Evolutionary conservation across 2,888 invertebrate genomes (phyloP).

Genomic region (Glaucopsyche alexis): DNA sequence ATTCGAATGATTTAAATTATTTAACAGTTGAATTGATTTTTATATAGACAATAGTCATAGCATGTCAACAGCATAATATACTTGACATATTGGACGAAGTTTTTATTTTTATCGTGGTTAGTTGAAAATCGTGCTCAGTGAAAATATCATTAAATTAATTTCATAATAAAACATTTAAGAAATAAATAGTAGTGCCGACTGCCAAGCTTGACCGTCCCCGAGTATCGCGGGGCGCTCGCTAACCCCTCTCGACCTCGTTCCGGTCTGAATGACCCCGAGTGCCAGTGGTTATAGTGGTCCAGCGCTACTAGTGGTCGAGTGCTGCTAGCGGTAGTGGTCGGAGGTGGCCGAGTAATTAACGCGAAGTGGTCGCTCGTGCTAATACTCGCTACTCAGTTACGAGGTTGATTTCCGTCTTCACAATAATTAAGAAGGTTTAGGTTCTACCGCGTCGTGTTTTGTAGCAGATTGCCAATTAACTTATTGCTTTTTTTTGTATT

Average conservation of each 20-base stretch:
- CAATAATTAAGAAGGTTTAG: background rate
- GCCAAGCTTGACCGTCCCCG: background rate
- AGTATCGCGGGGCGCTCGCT: background rate
- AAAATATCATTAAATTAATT: background rate
- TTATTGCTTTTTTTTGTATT: background rate
- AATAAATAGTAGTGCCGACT: background rate
- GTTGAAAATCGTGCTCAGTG: background rate
- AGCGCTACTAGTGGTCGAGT: background rate
- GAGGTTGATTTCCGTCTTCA: background rate
- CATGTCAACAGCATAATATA: too few relatives aligned
- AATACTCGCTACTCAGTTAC: background rate
- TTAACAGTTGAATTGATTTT: too few relatives aligned
- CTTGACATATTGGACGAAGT: too few relatives aligned
- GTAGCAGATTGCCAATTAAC: background rate
- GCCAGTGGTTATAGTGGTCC: background rate
- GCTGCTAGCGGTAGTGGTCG: background rate
- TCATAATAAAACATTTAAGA: background rate
- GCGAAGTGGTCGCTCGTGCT: background rate
- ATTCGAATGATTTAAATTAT: too few relatives aligned
- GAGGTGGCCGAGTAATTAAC: background rate
- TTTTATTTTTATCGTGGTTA: too few relatives aligned
- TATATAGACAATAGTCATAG: too few relatives aligned
- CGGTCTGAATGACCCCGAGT: background rate
- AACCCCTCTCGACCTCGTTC: background rate
- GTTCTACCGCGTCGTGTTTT: background rate